Evolutionary conservation across 2,113 vertebrate species (phyloP).

Genomic region (Camelus dromedarius): DNA sequence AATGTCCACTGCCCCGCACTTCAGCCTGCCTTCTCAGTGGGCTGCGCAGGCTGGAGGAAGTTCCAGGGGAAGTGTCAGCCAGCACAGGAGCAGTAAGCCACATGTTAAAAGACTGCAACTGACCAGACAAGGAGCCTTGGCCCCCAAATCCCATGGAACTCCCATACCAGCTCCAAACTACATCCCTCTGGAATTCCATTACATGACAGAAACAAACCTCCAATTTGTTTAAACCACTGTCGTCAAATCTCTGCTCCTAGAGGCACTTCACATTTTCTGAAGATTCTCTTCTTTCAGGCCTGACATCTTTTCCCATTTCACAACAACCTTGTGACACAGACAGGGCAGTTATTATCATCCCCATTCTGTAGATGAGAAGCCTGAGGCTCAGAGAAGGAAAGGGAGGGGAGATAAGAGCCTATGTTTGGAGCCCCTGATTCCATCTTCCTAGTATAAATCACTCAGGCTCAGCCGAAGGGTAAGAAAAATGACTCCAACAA

Average conservation of each 20-base stretch:
- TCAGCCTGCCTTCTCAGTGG: neutral
- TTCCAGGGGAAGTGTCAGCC: neutral
- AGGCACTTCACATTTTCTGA: neutral
- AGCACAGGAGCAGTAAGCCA: neutral
- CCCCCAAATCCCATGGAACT: too few relatives aligned
- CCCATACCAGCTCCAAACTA: neutral
- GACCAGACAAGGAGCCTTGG: neutral
- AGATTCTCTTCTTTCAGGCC: neutral
- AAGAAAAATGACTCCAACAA: neutral
- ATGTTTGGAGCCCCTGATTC: neutral
- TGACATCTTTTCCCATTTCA: neutral
- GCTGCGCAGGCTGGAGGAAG: neutral
- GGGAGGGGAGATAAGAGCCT: neutral
- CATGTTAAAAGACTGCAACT: accelerated
- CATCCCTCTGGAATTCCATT: too few relatives aligned
- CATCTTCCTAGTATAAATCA: neutral
- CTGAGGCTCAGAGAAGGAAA: neutral
- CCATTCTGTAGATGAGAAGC: neutral
- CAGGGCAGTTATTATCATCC: neutral
- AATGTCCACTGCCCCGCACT: neutral
- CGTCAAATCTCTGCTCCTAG: neutral
- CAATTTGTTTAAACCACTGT: accelerated
- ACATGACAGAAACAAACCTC: neutral
- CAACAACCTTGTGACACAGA: too few relatives aligned
- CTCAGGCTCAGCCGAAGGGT: neutral